These are phyloP conservation scores for Clarias fuscus DNA, from an alignment of 2,797 vertebrate genomes.

Conservation along the genomic window DNA sequence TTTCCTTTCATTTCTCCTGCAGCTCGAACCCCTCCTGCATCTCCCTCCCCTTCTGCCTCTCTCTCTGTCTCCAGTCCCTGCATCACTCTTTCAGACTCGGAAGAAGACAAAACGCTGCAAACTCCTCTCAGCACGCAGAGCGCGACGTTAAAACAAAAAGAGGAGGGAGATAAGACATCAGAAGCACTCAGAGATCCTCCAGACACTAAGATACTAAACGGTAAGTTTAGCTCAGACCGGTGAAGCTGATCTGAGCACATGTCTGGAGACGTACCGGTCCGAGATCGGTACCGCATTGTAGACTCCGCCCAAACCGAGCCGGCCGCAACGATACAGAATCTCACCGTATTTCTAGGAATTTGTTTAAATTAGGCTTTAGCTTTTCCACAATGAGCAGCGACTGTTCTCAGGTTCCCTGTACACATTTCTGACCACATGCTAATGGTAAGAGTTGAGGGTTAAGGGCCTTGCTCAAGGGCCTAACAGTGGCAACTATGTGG, in stretches of 20 bases:
- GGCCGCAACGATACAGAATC: background rate
- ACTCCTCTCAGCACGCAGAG: background rate
- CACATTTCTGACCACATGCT: no score
- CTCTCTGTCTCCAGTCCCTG: slow-evolving; percentile 46
- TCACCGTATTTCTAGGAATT: background rate
- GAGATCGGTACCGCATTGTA: background rate
- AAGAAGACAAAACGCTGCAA: slow-evolving; percentile 24
- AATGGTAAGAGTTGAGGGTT: no score
- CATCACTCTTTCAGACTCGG: slow-evolving; percentile 27
- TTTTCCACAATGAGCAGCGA: background rate
- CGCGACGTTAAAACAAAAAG: slow-evolving; percentile 7
- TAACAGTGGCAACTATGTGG: no score
- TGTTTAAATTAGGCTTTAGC: background rate
- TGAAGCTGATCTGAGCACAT: no score
- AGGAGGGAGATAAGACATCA: background rate
- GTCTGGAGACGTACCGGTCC: background rate
- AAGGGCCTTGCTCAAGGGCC: no score
- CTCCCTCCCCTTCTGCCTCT: slow-evolving; percentile 47
- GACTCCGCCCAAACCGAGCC: background rate
- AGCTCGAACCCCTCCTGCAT: slow-evolving; percentile 22
- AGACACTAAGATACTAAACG: background rate
- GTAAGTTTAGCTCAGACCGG: background rate
- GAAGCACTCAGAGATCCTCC: background rate
- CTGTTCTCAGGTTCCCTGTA: background rate
- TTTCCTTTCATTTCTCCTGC: slow-evolving; percentile 44